Percentiles rank a stretch among this genome's conserved stretches.
These are phyloP conservation scores for Reticulitermes lucifugus DNA, from an alignment of 2,888 invertebrate genomes.

Conservation along the genomic window DNA sequence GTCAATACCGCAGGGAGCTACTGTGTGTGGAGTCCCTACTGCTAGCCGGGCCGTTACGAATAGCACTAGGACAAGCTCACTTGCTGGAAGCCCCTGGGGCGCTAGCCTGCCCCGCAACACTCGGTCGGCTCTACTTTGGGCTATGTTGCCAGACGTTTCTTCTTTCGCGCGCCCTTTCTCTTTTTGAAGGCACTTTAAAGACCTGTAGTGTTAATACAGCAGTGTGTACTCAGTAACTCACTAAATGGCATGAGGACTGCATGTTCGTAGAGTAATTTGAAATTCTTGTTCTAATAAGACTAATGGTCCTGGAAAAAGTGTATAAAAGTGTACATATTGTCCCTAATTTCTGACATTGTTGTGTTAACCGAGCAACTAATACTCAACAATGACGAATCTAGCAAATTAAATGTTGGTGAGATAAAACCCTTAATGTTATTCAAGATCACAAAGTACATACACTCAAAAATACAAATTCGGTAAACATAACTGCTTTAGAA, in stretches of 20 bases:
- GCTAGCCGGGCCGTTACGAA: constrained; percentile 35
- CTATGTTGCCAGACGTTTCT: background rate
- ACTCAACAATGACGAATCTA: too few relatives aligned
- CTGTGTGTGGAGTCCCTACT: constrained; percentile 34
- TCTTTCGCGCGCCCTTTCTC: background rate
- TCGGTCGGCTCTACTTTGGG: background rate
- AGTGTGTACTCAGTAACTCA: background rate
- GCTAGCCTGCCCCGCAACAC: constrained; percentile 37
- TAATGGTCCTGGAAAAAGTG: too few relatives aligned
- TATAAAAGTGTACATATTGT: too few relatives aligned
- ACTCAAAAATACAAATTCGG: too few relatives aligned
- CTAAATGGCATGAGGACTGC: background rate
- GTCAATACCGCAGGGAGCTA: constrained; percentile 69
- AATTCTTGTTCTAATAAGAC: too few relatives aligned
- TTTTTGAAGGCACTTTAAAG: background rate
- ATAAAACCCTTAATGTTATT: too few relatives aligned
- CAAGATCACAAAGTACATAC: too few relatives aligned
- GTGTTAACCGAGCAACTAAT: too few relatives aligned
- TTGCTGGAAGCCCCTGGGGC: constrained; percentile 44
- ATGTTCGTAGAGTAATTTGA: background rate
- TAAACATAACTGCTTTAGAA: too few relatives aligned
- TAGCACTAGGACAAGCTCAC: constrained; percentile 19
- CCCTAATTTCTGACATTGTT: too few relatives aligned
- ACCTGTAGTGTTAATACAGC: background rate
- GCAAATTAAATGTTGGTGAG: too few relatives aligned